These are phyloP conservation scores for Phycodurus eques DNA, from an alignment of 2,113 vertebrate species.

Conservation along the genomic window DNA sequence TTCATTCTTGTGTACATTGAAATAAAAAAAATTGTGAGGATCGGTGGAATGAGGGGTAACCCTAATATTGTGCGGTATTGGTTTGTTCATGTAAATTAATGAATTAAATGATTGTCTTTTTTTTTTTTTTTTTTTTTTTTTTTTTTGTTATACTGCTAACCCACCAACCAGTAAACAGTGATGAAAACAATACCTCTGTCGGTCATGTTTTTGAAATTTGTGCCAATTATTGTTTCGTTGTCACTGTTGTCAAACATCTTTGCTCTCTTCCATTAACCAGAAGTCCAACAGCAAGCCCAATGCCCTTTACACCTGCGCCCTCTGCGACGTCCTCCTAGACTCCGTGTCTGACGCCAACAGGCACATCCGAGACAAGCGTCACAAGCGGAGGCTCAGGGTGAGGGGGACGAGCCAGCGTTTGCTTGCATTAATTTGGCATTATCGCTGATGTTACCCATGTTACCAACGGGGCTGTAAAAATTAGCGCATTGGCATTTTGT, in stretches of 20 bases:
- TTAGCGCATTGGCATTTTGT: neutral
- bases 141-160: too few species aligned
- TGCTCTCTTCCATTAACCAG: constrained; percentile 54
- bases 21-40: too few species aligned
- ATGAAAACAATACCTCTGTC: too few species aligned
- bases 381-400: constrained; percentile 86
- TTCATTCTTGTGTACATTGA: too few species aligned
- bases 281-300: constrained; percentile 77
- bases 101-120: too few species aligned
- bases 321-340: constrained; percentile 85
- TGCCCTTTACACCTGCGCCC: constrained; percentile 80
- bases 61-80: too few species aligned
- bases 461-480: too few species aligned
- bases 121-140: too few species aligned
- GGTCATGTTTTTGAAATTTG: too few species aligned
- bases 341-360: constrained; percentile 82
- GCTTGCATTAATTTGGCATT: neutral
- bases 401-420: neutral
- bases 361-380: constrained; percentile 88
- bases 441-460: neutral
- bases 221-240: neutral
- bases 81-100: too few species aligned
- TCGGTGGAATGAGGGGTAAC: too few species aligned
- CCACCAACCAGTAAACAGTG: too few species aligned
- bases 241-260: constrained; percentile 5